Base-by-base conservation (phyloP, 2,797 vertebrate species). In the Leucoraja ocellata region DNA sequence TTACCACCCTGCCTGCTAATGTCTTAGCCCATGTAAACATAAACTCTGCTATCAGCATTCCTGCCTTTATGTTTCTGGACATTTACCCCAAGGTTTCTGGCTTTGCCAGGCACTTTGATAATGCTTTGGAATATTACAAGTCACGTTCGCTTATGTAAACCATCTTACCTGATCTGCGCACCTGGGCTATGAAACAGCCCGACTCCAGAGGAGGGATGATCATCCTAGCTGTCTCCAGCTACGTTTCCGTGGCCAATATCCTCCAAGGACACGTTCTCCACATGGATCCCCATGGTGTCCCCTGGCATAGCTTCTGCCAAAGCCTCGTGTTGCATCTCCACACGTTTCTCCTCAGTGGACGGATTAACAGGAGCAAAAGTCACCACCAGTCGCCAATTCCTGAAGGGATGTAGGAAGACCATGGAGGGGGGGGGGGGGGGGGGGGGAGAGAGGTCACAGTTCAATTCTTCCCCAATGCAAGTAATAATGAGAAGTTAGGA, bases 311-410 rank as follows among this genome's bases (percentile, higher is more conserved):
- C 97, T 93, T 97, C 97, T 0, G 94, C 95, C 94, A 97, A 94
- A 0, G 97, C 96, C 93, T 97, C 96, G 0, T 97, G 97, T 94
- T 98, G 97, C 97, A 98, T 97, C 95, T 98, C 97, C 93, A 98
- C 97, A 74, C 96, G 97, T 94, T 97, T 97, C 58, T 97, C 96
- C 94, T 97, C 97, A 23, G 97, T 97, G 8, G 97, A 97, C 79
- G 97, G 95, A 39, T 97, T 97, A 93, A 96, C 96, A 0, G 97
- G 97, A 61, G 97, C 97, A 93, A 97, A 97, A 14, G 97, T 97
- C 94, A 97, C 97, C 93, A 97, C 96, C 96, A 32, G 32, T 32
- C 32, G 76, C 97, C 97, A 94, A 97, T 97, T 88, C 96, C 97
- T 97, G 86, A 21, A 68, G n/a, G 23, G 32, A 80, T 46, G 46